A percentile compares a stretch with the other conserved stretches of the same genome.
These are phyloP conservation scores for Brachionus sp. DNA, from an alignment of 1,140 invertebrate species.

Conservation along the genomic window DNA sequence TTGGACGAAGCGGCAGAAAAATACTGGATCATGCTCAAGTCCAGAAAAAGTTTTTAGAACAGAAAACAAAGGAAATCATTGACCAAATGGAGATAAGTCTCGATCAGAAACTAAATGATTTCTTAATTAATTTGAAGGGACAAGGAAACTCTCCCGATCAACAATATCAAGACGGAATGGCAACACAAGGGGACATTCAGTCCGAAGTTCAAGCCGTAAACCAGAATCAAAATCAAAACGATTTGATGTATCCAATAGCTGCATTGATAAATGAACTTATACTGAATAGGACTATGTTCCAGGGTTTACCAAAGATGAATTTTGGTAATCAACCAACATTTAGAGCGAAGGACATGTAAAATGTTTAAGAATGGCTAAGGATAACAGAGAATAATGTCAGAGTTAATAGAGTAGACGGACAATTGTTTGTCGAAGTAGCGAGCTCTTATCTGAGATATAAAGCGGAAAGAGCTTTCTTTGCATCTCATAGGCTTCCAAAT, in stretches of 20 bases:
- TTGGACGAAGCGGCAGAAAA: background rate
- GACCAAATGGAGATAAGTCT: slow-evolving; percentile 6
- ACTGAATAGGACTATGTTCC: background rate
- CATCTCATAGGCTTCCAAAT: too few relatives aligned
- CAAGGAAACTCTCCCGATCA: background rate
- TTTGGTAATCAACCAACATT: background rate
- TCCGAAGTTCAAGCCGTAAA: slow-evolving; percentile 1
- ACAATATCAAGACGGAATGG: background rate
- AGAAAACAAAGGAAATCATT: background rate
- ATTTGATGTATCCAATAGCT: background rate
- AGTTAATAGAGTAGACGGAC: background rate
- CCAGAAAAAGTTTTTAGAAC: background rate
- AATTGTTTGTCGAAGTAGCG: background rate
- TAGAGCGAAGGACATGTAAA: background rate
- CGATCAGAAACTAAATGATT: background rate
- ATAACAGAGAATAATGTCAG: background rate
- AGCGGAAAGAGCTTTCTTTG: too few relatives aligned
- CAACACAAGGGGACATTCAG: background rate
- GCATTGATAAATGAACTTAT: background rate
- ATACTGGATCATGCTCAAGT: background rate
- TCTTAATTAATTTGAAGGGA: background rate
- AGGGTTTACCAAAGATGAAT: background rate
- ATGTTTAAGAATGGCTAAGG: background rate
- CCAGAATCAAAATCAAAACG: background rate
- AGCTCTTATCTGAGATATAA: background rate